Evolutionary conservation across 2,113 vertebrate genomes (phyloP).

Genomic region (Menura novaehollandiae): DNA sequence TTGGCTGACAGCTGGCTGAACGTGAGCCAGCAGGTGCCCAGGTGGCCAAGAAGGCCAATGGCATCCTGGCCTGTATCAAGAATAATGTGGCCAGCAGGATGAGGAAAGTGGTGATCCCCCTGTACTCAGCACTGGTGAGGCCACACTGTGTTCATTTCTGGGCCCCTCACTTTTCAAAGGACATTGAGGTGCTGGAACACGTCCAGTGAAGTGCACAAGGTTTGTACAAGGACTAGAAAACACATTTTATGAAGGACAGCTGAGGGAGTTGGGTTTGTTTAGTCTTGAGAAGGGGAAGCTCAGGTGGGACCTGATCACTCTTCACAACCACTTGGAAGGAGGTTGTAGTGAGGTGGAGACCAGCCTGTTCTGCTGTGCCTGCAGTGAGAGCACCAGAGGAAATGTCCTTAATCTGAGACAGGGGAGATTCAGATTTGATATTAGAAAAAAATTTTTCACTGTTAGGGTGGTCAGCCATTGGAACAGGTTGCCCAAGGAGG

Average conservation of each 20-base stretch:
- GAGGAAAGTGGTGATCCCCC: not conserved
- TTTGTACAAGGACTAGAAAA: not conserved
- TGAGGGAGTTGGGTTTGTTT: not conserved
- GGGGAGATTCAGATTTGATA: not conserved
- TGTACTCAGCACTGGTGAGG: not conserved
- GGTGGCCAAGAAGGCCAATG: not conserved
- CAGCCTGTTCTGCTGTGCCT: not conserved
- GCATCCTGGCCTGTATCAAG: not conserved
- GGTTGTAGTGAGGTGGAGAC: not conserved
- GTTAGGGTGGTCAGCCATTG: not conserved
- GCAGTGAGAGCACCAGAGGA: not conserved
- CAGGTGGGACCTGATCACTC: not conserved
- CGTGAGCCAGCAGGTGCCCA: not conserved
- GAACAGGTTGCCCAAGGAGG: not conserved
- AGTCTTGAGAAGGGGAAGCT: not conserved
- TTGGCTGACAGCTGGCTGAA: not conserved
- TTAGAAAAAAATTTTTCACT: not conserved
- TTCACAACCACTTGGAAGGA: not conserved
- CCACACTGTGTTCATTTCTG: accelerated
- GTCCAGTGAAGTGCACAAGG: not conserved
- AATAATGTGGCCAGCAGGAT: not conserved
- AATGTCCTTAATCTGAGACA: not conserved
- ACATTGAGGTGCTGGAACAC: not conserved
- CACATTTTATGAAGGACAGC: not conserved
- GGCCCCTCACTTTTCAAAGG: not conserved